Evolutionary conservation across 2,113 vertebrate species (phyloP), one percentile per base, ranked within the genome.

Genomic region (Mesocricetus auratus): DNA sequence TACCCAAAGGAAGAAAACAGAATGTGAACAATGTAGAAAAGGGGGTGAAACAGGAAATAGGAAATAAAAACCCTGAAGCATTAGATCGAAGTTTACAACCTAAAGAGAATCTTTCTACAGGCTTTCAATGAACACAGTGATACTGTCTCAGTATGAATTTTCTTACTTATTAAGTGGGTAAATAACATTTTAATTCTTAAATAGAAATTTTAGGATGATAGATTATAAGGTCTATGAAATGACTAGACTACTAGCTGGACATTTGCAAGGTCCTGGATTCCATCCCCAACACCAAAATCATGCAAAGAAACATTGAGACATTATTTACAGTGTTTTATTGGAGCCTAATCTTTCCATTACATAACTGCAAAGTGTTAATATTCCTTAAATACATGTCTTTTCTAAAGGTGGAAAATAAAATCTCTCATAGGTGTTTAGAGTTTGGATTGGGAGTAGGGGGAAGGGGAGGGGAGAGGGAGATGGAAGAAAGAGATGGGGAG

Each of bases 371-470:
- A 89, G 22, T 79, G 7, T 58, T 82, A 85, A 66, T 68, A 86
- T 69, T 45, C 7, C 24, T 78, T n/a, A 79, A n/a, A 68, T 4
- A 33, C 31, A 88, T 79, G 81, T 29, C n/a, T 86, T 47, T 90
- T 74, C 29, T 93, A 9, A 87, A 92, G 29, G 86, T 33, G 74
- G n/a, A 50, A 71, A 71, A 53, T 26, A 39, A 93, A 96, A 74
- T 21, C 1, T 33, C 1, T 12, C 60, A 0, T 58, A 75, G 64
- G 10, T 26, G 8, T 50, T 50, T 87, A 83, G 66, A n/a, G n/a
- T n/a, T n/a, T n/a, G n/a, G n/a, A n/a, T n/a, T n/a, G n/a, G n/a
- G n/a, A n/a, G n/a, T n/a, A n/a, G n/a, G n/a, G n/a, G n/a, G n/a
- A n/a, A n/a, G n/a, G n/a, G n/a, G n/a, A n/a, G n/a, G n/a, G n/a